Percentiles rank a stretch among this genome's conserved stretches.
These are phyloP conservation scores for Bucorvus abyssinicus DNA, from an alignment of 2,797 vertebrate genomes.

Conservation along the genomic window DNA sequence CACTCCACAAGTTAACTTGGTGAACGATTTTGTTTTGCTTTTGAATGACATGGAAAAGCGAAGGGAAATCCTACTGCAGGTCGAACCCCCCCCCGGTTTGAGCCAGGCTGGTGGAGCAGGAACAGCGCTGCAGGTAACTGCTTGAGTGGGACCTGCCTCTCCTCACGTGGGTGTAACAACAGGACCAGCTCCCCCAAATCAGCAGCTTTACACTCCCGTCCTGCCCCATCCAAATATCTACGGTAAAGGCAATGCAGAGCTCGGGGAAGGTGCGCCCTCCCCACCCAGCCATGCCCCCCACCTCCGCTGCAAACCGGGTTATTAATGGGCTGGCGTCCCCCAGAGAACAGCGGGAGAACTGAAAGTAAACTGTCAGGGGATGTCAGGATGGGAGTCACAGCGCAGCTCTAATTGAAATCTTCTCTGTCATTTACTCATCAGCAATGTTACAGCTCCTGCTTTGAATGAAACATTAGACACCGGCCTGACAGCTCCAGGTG, in stretches of 20 bases:
- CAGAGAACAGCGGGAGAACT: constrained; percentile 12
- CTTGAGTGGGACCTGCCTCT: not conserved
- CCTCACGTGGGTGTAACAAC: not conserved
- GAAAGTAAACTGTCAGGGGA: constrained; percentile 27
- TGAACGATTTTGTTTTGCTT: not conserved
- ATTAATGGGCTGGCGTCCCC: constrained; percentile 42
- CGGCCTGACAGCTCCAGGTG: constrained; percentile 66
- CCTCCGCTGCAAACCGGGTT: not conserved
- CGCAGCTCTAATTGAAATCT: constrained; percentile 69
- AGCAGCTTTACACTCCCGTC: not conserved
- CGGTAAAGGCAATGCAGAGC: constrained; percentile 19
- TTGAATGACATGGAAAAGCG: not conserved
- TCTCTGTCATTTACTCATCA: constrained; percentile 72
- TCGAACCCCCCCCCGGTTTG: accelerated
- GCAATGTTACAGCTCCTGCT: constrained; percentile 28
- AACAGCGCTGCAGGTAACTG: accelerated
- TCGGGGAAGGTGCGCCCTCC: not conserved
- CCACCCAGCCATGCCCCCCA: not conserved
- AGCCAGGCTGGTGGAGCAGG: not conserved
- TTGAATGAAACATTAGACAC: constrained; percentile 66
- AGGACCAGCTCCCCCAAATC: not conserved
- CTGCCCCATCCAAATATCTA: not conserved
- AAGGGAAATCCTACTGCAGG: not conserved
- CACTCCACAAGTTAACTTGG: not conserved
- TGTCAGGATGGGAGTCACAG: constrained; percentile 43